These are phyloP conservation scores for Antrozous pallidus DNA, from an alignment of 2,797 vertebrate genomes.

Conservation along the genomic window DNA sequence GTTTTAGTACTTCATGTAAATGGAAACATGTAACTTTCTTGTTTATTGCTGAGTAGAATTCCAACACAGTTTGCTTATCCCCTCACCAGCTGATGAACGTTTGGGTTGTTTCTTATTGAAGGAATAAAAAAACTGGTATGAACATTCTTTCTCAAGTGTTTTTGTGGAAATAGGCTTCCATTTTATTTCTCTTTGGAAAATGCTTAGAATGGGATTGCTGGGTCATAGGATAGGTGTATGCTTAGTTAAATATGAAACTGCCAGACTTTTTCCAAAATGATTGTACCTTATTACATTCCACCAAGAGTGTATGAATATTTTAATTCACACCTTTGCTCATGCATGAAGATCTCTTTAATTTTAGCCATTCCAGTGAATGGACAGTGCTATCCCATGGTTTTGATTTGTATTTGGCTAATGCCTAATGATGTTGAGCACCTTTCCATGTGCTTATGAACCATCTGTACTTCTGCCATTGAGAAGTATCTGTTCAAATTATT, in stretches of 20 bases:
- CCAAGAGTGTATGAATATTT: neutral
- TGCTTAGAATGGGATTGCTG: neutral
- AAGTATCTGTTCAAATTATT: conserved; percentile 16
- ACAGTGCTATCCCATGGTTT: neutral
- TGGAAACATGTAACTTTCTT: neutral
- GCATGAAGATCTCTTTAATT: neutral
- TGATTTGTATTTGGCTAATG: neutral
- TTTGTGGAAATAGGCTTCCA: neutral
- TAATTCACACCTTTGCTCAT: neutral
- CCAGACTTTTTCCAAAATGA: neutral
- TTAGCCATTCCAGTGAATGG: neutral
- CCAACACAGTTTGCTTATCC: neutral
- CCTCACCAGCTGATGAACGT: neutral
- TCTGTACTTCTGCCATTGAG: neutral
- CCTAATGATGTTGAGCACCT: neutral
- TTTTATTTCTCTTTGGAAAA: conserved; percentile 40
- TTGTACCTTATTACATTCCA: neutral
- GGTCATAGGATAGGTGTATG: neutral
- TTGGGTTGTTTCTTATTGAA: neutral
- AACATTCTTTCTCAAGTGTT: neutral
- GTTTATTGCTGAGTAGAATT: neutral
- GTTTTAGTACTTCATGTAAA: neutral
- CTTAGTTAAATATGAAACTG: neutral
- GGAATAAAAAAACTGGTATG: neutral
- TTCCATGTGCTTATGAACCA: neutral